Evolutionary conservation across 2,888 invertebrate species (phyloP).

Genomic region (Bombyx huttoni): DNA sequence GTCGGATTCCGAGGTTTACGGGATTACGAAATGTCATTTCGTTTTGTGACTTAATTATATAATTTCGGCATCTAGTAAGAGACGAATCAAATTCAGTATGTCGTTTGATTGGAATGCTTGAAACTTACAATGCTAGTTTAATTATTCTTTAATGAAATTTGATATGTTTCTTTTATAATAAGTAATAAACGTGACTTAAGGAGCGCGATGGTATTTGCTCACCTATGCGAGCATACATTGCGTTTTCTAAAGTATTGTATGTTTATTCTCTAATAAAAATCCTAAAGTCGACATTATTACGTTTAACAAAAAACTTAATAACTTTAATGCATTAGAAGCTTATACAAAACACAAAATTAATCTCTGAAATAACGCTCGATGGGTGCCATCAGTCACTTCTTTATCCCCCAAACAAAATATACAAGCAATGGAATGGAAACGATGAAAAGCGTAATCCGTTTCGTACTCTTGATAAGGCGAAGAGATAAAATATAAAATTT

Average conservation of each 20-base stretch:
- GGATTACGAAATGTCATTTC: constrained; percentile 12
- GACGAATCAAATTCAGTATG: not conserved
- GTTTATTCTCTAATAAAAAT: not conserved
- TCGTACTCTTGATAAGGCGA: constrained; percentile 7
- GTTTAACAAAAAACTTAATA: not conserved
- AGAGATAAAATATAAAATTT: too few species aligned
- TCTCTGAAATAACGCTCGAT: constrained; percentile 21
- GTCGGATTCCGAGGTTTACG: constrained; percentile 21
- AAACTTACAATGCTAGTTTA: too few species aligned
- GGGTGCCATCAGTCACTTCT: constrained; percentile 23
- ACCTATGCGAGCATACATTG: not conserved
- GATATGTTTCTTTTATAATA: not conserved
- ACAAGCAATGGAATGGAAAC: constrained; percentile 43
- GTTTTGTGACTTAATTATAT: constrained; percentile 1
- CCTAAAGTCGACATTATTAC: not conserved
- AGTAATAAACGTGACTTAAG: too few species aligned
- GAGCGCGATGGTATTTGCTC: not conserved
- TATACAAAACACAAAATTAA: not conserved
- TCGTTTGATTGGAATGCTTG: too few species aligned
- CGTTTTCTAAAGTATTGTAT: too few species aligned
- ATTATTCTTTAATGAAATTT: not conserved
- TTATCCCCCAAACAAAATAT: constrained; percentile 33
- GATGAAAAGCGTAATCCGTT: constrained; percentile 59
- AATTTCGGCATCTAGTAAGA: not conserved
- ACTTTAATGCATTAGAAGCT: not conserved